These are phyloP conservation scores for Rhinoderma darwinii DNA, from an alignment of 2,113 vertebrate genomes.

Conservation along the genomic window DNA sequence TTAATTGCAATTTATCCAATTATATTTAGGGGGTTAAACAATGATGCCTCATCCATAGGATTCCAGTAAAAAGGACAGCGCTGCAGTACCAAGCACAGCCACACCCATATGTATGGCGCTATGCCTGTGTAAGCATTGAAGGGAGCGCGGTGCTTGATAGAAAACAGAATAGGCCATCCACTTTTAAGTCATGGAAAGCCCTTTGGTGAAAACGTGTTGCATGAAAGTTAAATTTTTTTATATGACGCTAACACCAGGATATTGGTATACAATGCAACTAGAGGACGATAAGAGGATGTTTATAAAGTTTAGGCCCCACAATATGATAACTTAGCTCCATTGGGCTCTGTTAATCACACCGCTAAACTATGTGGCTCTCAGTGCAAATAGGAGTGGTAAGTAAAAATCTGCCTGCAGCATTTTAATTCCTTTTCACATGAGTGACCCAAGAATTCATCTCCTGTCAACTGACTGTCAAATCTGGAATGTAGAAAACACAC, in stretches of 20 bases:
- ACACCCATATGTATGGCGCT: background rate
- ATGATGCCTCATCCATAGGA: background rate
- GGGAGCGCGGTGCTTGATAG: too few relatives aligned
- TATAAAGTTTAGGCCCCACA: background rate
- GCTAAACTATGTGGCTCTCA: background rate
- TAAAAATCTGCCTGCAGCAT: background rate
- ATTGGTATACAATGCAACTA: background rate
- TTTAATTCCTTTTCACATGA: slow-evolving; percentile 28
- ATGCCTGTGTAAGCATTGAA: background rate
- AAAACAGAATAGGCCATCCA: too few relatives aligned
- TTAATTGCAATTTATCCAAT: background rate
- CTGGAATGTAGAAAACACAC: background rate
- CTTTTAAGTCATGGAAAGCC: background rate
- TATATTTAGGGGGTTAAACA: background rate
- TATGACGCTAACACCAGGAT: background rate
- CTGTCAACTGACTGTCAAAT: slow-evolving; percentile 26
- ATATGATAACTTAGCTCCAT: background rate
- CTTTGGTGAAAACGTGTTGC: background rate
- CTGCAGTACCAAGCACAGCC: background rate
- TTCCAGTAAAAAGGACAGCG: background rate
- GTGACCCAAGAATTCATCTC: slow-evolving; percentile 1
- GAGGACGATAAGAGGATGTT: background rate
- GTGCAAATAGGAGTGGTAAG: background rate
- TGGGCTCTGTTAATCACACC: background rate
- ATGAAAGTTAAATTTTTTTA: background rate